Percentiles rank a stretch among this genome's conserved stretches.
phyloP scores from a whole-genome alignment of 2,113 vertebrate genomes.

The Natator depressus region DNA sequence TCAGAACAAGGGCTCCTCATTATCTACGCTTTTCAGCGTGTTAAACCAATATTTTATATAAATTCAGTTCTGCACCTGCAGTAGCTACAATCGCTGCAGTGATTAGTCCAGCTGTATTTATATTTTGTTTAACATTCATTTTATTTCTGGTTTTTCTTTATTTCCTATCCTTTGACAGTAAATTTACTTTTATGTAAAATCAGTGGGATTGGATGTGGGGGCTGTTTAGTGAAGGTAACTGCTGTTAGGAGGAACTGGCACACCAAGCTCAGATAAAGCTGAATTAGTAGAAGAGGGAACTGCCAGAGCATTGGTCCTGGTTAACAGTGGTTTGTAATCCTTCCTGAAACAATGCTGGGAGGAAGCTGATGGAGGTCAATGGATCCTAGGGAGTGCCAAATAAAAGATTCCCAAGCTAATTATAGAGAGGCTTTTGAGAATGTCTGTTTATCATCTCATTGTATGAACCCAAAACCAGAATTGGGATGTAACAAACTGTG shows the following conservation, averaged over 20 bases:
- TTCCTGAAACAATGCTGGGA: neutral
- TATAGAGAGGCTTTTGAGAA: neutral
- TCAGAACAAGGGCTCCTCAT: slow-evolving; percentile 36
- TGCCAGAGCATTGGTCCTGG: neutral
- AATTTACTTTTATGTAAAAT: neutral
- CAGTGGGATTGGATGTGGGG: neutral
- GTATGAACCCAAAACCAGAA: neutral
- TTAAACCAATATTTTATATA: slow-evolving; percentile 28
- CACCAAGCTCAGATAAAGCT: neutral
- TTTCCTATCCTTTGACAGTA: slow-evolving; percentile 18
- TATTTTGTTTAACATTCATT: slow-evolving; percentile 44
- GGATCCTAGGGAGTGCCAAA: neutral
- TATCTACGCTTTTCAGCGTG: slow-evolving; percentile 21
- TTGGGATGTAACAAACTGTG: neutral
- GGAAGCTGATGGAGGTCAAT: neutral
- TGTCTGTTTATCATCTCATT: neutral
- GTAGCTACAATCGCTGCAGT: slow-evolving; percentile 49
- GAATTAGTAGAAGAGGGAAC: neutral
- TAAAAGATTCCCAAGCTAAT: neutral
- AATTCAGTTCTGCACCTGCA: slow-evolving; percentile 62
- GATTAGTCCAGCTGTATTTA: slow-evolving; percentile 73
- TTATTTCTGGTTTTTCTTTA: slow-evolving; percentile 42
- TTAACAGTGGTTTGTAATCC: neutral
- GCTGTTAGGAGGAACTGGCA: slow-evolving; percentile 31
- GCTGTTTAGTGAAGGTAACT: neutral